Evolutionary conservation across 2,113 vertebrate genomes (phyloP).

Genomic region (Lipophrys pholis): DNA sequence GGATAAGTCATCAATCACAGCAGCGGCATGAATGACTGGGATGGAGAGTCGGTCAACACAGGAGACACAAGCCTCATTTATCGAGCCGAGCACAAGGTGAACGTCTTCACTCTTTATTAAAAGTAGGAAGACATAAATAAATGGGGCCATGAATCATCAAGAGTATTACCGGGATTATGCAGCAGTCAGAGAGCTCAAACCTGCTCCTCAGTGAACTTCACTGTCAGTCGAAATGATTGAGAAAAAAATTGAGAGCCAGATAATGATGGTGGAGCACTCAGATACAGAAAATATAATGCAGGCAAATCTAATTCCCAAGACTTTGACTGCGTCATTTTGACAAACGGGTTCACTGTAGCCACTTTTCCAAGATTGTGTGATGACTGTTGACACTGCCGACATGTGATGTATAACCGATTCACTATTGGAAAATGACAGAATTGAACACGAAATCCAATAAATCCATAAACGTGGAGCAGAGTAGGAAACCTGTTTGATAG

Average conservation of each 20-base stretch:
- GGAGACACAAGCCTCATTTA: slow-evolving; percentile 62
- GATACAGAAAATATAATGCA: slow-evolving; percentile 9
- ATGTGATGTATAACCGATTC: slow-evolving; percentile 4
- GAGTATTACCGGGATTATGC: slow-evolving; percentile 30
- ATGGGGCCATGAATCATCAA: slow-evolving; percentile 19
- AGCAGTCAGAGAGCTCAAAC: slow-evolving; percentile 9
- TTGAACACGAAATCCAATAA: slow-evolving; percentile 38
- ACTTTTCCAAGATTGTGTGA: slow-evolving; percentile 6
- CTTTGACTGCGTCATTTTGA: background rate
- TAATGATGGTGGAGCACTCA: slow-evolving; percentile 4
- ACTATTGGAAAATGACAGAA: slow-evolving; percentile 17
- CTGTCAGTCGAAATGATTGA: slow-evolving; percentile 20
- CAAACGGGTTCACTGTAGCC: background rate
- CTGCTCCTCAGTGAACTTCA: slow-evolving; percentile 23
- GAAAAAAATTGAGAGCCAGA: background rate
- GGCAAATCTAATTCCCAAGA: background rate
- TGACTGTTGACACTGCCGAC: background rate
- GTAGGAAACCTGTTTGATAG: slow-evolving; percentile 44
- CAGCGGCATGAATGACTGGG: slow-evolving; percentile 52
- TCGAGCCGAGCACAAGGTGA: slow-evolving; percentile 52
- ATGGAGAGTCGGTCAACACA: slow-evolving; percentile 47
- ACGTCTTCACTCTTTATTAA: slow-evolving; percentile 43
- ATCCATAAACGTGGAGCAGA: slow-evolving; percentile 25
- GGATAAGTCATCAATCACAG: slow-evolving; percentile 70
- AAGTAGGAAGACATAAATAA: slow-evolving; percentile 26